Conservation (phyloP, 2,888 invertebrate species). For the Alloplasta piceator region DNA sequence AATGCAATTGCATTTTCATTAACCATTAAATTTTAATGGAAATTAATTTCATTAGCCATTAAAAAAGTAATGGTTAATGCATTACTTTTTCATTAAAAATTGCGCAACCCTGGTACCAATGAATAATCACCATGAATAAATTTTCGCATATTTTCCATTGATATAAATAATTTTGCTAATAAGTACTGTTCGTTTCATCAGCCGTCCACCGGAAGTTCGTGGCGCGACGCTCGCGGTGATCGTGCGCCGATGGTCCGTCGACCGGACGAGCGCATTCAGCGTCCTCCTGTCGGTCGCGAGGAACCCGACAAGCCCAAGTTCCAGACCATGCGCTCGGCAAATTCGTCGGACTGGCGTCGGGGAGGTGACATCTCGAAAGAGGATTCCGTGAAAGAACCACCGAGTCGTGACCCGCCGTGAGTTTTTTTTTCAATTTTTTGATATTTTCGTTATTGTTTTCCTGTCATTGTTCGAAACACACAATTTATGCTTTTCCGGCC, state of each 20-base stretch:
- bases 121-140: neutral
- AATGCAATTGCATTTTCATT: no score
- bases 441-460: neutral
- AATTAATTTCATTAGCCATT: no score
- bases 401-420: slow-evolving; percentile 55
- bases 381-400: slow-evolving; percentile 48
- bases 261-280: slow-evolving; percentile 52
- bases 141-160: neutral
- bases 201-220: slow-evolving; percentile 69
- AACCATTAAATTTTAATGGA: no score
- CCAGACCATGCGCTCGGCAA: slow-evolving; percentile 50
- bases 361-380: slow-evolving; percentile 26
- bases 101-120: no score
- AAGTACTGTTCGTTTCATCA: neutral
- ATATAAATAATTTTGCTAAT: neutral
- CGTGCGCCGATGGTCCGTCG: slow-evolving; percentile 45
- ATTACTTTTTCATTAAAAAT: no score
- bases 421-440: no score
- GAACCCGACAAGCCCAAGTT: slow-evolving; percentile 57
- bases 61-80: no score
- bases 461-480: no score
- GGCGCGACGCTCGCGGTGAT: slow-evolving; percentile 64
- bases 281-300: slow-evolving; percentile 51
- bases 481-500: no score
- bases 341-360: slow-evolving; percentile 50